These are phyloP conservation scores for Scatophagus argus DNA, from an alignment of 2,113 vertebrate genomes.

Conservation along the genomic window DNA sequence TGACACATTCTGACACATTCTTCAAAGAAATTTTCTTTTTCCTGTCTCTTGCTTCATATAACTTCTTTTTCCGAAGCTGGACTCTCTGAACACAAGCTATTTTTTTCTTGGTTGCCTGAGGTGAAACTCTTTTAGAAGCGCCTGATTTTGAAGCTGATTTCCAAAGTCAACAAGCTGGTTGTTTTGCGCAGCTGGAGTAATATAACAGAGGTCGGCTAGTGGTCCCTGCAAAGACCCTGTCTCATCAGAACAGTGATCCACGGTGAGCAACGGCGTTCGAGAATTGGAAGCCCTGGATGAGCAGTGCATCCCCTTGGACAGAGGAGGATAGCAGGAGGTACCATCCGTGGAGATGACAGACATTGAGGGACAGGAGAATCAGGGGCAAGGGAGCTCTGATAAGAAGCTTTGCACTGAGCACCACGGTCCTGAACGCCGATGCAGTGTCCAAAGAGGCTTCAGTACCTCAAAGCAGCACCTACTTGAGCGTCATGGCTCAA, in stretches of 20 bases:
- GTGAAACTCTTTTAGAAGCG: neutral
- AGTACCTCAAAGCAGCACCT: constrained; percentile 62
- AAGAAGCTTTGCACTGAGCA: constrained; percentile 33
- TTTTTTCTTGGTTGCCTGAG: neutral
- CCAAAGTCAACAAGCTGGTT: neutral
- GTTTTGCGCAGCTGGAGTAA: neutral
- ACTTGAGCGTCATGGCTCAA: constrained; percentile 59
- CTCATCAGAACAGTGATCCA: constrained; percentile 18
- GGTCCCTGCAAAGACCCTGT: neutral
- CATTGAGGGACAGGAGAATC: constrained; percentile 59
- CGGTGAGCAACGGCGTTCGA: constrained; percentile 28
- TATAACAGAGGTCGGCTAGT: neutral
- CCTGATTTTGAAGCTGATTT: neutral
- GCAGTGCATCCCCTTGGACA: constrained; percentile 61
- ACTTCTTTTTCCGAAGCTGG: neutral
- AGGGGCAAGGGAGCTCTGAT: constrained; percentile 31
- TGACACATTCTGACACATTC: neutral
- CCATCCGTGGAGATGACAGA: constrained; percentile 82
- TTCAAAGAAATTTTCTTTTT: neutral
- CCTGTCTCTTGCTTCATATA: neutral
- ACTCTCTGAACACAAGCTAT: neutral
- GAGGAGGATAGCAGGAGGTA: constrained; percentile 70
- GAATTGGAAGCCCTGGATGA: constrained; percentile 79
- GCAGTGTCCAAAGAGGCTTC: constrained; percentile 72
- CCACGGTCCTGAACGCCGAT: constrained; percentile 32